Percentiles rank a stretch among this genome's conserved stretches.
Evolutionary conservation across 1,140 invertebrate genomes (phyloP).

Genomic region (Atopsyche davidsoni): DNA sequence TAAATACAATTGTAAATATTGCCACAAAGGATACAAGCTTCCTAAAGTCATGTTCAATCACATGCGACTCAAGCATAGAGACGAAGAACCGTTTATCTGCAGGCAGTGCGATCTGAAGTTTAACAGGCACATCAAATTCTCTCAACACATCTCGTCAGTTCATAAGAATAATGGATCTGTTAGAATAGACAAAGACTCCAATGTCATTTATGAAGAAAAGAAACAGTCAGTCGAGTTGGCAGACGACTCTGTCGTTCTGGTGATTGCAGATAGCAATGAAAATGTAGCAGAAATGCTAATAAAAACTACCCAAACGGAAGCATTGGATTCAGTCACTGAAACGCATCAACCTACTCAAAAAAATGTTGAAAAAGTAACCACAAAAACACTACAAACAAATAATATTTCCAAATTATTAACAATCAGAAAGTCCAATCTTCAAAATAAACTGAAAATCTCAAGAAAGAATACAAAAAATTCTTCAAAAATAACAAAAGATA

Average conservation of each 20-base stretch:
- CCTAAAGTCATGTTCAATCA: conserved; percentile 5
- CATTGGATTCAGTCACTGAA: neutral
- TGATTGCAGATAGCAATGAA: neutral
- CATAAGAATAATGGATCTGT: conserved; percentile 6
- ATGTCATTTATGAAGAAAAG: conserved; percentile 2
- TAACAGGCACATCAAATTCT: conserved; percentile 4
- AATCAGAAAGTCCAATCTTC: too few relatives aligned
- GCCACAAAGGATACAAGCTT: conserved; percentile 1
- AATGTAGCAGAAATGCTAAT: neutral
- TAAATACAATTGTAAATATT: conserved; percentile 18
- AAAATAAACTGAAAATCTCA: too few relatives aligned
- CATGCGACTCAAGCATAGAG: conserved; percentile 3
- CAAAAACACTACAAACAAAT: neutral
- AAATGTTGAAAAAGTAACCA: neutral
- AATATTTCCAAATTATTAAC: too few relatives aligned
- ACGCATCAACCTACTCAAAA: neutral
- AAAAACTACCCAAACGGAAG: neutral
- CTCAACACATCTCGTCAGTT: conserved; percentile 7
- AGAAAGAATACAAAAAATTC: too few relatives aligned
- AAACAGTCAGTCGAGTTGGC: neutral
- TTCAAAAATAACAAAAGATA: too few relatives aligned
- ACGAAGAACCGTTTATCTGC: conserved; percentile 10
- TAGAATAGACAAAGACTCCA: conserved; percentile 1
- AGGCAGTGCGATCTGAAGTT: conserved; percentile 1
- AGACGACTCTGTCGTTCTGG: neutral